phyloP scores from a whole-genome alignment of 2,888 invertebrate genomes.

The Calameuta filiformis region DNA sequence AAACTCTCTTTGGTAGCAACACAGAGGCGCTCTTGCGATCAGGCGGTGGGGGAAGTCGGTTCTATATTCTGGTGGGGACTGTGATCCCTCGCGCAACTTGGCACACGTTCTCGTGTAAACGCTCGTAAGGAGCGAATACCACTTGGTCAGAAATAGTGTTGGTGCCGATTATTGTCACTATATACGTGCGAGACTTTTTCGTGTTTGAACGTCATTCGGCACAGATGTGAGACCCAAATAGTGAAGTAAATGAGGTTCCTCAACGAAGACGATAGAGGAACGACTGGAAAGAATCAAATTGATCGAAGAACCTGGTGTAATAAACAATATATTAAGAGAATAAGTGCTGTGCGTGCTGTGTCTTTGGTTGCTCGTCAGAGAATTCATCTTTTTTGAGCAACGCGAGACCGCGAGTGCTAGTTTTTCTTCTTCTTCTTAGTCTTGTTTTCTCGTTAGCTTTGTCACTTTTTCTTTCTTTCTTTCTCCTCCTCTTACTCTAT shows the following conservation, averaged over 20 bases:
- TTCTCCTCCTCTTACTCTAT: background rate
- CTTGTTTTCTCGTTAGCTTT: background rate
- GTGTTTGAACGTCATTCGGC: background rate
- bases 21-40: background rate
- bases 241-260: background rate
- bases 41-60: background rate
- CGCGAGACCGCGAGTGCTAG: slow-evolving; percentile 4
- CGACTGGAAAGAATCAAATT: background rate
- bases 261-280: background rate
- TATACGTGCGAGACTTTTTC: background rate
- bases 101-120: slow-evolving; percentile 36
- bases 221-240: background rate
- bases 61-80: slow-evolving; percentile 24
- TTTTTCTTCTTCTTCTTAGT: slow-evolving; percentile 14
- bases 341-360: slow-evolving; percentile 19
- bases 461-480: background rate
- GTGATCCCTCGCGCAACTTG: slow-evolving; percentile 35
- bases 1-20: background rate
- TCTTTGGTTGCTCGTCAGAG: background rate
- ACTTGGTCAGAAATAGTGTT: slow-evolving; percentile 2
- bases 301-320: background rate
- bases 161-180: slow-evolving; percentile 3
- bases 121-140: slow-evolving; percentile 25
- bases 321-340: slow-evolving; percentile 10
- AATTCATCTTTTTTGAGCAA: background rate